Evolutionary conservation across 2,888 invertebrate species (phyloP), one percentile per base, ranked within the genome.

Genomic region (Carterocephalus palaemon): DNA sequence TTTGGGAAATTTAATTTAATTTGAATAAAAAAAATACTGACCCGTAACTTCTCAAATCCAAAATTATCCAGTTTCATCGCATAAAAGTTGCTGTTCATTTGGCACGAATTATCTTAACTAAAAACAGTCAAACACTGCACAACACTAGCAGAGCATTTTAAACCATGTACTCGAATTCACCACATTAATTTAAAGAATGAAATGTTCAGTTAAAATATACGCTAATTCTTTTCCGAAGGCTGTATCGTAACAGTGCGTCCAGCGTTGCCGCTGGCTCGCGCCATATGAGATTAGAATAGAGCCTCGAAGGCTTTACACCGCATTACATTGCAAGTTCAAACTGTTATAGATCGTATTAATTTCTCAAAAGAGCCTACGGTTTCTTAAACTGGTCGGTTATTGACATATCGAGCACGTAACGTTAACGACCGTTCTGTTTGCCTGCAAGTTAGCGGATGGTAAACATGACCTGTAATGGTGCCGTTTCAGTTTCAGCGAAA

Each of bases 11-110:
- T n/a, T n/a, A n/a, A n/a, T n/a, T n/a, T n/a, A n/a, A n/a, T n/a
- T n/a, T n/a, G n/a, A n/a, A 19, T 32, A 10, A 24, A 19, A 24
- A 16, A n/a, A 9, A 4, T 31, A 45, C 45, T 24, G 5, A 84
- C 86, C 83, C 85, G 82, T 59, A 85, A 65, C 60, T 82, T 83
- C 62, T 85, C 82, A 65, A 83, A 82, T 68, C 83, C 81, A 66
- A 76, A 76, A 60, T 85, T 86, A 72, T 86, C 85, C 75, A 86
- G 65, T 74, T 85, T 86, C 86, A 86, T 86, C 29, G 48, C 67
- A 53, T 54, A 57, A 48, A 57, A 50, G 51, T 61, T 60, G 19
- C 26, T 29, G 43, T 32, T 31, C 41, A 31, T 46, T 48, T 49
- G 32, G 48, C 34, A 41, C 37, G 32, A 43, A 34, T 39, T 15